Evolutionary conservation across 1,140 invertebrate genomes (phyloP).

Genomic region (Rhagoletis pomonella): DNA sequence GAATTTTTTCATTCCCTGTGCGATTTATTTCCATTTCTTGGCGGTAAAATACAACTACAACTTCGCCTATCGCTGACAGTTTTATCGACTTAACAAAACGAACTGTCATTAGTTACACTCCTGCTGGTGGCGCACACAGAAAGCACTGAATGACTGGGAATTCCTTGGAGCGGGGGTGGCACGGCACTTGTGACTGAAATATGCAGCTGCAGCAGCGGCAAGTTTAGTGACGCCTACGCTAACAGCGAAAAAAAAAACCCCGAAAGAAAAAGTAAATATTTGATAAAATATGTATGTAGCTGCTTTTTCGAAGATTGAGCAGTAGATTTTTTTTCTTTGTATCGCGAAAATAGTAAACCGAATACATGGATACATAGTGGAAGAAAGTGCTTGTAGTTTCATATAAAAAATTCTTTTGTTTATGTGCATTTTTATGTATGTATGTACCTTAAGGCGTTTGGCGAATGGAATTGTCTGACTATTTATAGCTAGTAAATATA

Average conservation of each 20-base stretch:
- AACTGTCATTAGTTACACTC: constrained; percentile 73
- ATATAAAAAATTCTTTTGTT: no score
- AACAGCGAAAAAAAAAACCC: neutral
- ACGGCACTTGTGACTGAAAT: neutral
- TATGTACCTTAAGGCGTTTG: no score
- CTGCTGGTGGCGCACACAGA: neutral
- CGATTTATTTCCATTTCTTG: constrained; percentile 47
- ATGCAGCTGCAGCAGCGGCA: constrained; percentile 22
- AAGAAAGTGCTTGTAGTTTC: no score
- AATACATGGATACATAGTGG: neutral
- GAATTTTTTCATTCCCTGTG: neutral
- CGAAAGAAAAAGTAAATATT: neutral
- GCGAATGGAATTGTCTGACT: neutral
- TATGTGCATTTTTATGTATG: no score
- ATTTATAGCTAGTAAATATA: neutral
- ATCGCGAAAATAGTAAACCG: no score
- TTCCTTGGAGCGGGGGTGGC: neutral
- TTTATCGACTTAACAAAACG: constrained; percentile 74
- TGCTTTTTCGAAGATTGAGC: neutral
- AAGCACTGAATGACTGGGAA: no score
- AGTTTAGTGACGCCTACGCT: neutral
- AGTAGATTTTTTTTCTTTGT: neutral
- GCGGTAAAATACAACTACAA: neutral
- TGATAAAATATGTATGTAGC: no score
- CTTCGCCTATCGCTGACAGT: constrained; percentile 66